A percentile compares a stretch with the other conserved stretches of the same genome.
phyloP scores from a whole-genome alignment of 2,797 vertebrate genomes.

The Aphelocoma californica region DNA sequence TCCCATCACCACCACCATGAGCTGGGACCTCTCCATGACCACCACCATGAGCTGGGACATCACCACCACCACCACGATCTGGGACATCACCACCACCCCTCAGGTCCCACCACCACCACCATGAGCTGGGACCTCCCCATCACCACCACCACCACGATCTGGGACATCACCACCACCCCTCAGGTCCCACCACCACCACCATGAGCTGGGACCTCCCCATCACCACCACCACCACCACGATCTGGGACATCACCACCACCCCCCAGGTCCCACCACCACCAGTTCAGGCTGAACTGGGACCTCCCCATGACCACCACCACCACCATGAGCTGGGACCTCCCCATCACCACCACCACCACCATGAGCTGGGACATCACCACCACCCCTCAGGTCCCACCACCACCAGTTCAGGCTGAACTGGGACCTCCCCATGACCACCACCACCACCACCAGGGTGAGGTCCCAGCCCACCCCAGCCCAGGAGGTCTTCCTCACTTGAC shows the following conservation, averaged over 20 bases:
- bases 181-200: not conserved
- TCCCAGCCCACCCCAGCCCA: not conserved
- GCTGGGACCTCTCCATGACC: no score
- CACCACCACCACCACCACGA: not conserved
- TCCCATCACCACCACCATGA: no score
- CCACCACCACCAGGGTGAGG: not conserved
- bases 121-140: not conserved
- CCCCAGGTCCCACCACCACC: not conserved
- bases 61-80: not conserved
- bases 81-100: not conserved
- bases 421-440: not conserved
- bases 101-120: not conserved
- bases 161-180: not conserved
- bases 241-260: not conserved
- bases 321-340: no score
- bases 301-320: no score
- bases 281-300: no score
- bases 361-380: not conserved
- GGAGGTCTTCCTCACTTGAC: constrained; percentile 79
- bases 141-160: not conserved
- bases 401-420: not conserved
- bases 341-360: not conserved
- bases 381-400: not conserved
- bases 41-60: no score
- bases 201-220: no score